Evolutionary conservation across 1,140 invertebrate genomes (phyloP), one percentile per base, ranked within the genome.

Genomic region (Sinonovacula constricta): DNA sequence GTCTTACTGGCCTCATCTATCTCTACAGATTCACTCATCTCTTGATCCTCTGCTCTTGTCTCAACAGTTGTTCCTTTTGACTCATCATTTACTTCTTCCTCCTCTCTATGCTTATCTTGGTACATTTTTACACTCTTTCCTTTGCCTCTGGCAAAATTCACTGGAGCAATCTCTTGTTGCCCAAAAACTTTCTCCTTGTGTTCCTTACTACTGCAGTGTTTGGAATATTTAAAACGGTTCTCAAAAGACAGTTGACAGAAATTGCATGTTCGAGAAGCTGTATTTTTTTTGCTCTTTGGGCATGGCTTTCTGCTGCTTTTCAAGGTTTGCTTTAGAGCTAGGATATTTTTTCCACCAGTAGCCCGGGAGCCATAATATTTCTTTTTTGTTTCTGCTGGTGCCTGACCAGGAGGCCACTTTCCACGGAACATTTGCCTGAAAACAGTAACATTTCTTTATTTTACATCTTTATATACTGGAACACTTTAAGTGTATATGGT

Each of bases 171-270:
- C n/a, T n/a, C n/a, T n/a, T n/a, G n/a, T n/a, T n/a, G n/a, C n/a
- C n/a, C n/a, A n/a, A n/a, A n/a, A n/a, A n/a, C n/a, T n/a, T n/a
- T n/a, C n/a, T n/a, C n/a, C 53, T 84, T 86, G 49, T 86, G 85
- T 34, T 39, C 57, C 74, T 80, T 76, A 18, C 34, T 45, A 39
- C 49, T 49, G 72, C 81, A 85, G 75, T 85, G 83, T 56, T 59
- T 78, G 15, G 83, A 85, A 63, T 81, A 85, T 14, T 51, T 45
- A 56, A 81, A 81, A 51, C 81, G 63, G 57, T 82, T 82, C 30
- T 75, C 53, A 33, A 82, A 82, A 26, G 59, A 59, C 26, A 80
- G 65, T 28, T 83, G 54, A 82, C 86, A 87, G 30, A 82, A 69
- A 22, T 83, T 81, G 56, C 86, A 88, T 18, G 15, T 22, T 28